Evolutionary conservation across 2,888 invertebrate species (phyloP).

Genomic region (Melanotus villosus): DNA sequence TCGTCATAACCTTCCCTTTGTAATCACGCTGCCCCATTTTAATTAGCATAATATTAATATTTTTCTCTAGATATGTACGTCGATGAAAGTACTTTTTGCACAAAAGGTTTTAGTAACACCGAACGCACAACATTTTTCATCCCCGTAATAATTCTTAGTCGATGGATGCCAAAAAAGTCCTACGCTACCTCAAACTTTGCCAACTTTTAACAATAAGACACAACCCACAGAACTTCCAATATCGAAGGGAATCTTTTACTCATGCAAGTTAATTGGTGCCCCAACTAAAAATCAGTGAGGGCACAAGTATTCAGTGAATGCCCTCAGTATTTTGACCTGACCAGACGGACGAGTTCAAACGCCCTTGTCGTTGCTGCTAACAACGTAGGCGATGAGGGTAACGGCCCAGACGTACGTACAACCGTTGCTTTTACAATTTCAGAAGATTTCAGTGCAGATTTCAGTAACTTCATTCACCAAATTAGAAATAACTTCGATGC

Average conservation of each 20-base stretch:
- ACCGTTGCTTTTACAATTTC: slow-evolving; percentile 32
- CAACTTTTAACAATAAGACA: too few species aligned
- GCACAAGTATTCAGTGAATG: slow-evolving; percentile 27
- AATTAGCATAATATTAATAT: too few species aligned
- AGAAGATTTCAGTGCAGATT: slow-evolving; percentile 10
- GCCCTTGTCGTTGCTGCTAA: slow-evolving; percentile 36
- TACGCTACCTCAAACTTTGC: too few species aligned
- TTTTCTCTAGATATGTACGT: too few species aligned
- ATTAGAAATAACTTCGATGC: slow-evolving; percentile 20
- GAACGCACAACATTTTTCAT: too few species aligned
- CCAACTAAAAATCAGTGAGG: background rate
- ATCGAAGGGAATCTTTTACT: background rate
- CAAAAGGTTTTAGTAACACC: too few species aligned
- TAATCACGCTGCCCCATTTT: too few species aligned
- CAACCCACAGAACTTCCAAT: background rate
- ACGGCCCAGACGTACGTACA: slow-evolving; percentile 37
- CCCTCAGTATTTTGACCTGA: slow-evolving; percentile 34
- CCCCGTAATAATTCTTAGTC: too few species aligned
- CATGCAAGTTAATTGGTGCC: background rate
- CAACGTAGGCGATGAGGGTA: slow-evolving; percentile 41
- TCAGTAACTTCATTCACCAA: slow-evolving; percentile 18
- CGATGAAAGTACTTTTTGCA: too few species aligned
- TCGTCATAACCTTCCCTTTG: too few species aligned
- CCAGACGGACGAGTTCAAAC: slow-evolving; percentile 40
- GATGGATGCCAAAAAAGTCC: too few species aligned